Evolutionary conservation across 2,888 invertebrate genomes (phyloP).

Genomic region (Trilocha varians): DNA sequence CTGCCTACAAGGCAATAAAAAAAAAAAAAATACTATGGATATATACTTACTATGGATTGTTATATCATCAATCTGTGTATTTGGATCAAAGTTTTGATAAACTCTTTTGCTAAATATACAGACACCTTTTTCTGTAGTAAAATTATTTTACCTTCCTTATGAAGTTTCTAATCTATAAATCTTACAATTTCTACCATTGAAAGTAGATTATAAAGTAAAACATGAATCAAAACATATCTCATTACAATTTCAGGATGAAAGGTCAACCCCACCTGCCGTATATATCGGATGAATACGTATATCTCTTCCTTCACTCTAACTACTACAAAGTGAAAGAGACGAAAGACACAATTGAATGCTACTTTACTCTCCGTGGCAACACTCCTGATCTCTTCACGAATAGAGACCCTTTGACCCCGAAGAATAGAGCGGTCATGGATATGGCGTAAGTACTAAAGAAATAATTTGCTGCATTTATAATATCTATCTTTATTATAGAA

Average conservation of each 20-base stretch:
- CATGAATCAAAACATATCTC: not conserved
- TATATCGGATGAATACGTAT: conserved; percentile 76
- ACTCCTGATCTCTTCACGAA: conserved; percentile 74
- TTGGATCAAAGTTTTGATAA: no score
- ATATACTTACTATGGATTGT: no score
- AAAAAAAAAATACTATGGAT: no score
- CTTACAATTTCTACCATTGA: no score
- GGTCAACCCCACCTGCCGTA: conserved; percentile 74
- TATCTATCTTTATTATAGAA: no score
- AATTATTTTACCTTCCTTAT: no score
- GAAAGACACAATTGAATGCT: conserved; percentile 62
- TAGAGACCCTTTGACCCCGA: conserved; percentile 65
- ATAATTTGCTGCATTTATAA: not conserved
- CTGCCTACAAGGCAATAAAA: no score
- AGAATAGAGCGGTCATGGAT: conserved; percentile 68
- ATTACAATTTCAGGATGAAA: conserved; percentile 67
- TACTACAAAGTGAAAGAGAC: conserved; percentile 64
- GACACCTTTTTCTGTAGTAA: no score
- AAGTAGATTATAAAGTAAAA: no score
- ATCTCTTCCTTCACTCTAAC: conserved; percentile 77
- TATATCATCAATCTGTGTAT: no score
- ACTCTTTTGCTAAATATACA: no score
- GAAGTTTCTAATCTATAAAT: no score
- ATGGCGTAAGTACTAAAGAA: conserved; percentile 74
- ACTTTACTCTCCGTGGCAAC: conserved; percentile 73